Base-by-base conservation (phyloP, 2,888 invertebrate species). In the Sinohyriopsis cumingii region DNA sequence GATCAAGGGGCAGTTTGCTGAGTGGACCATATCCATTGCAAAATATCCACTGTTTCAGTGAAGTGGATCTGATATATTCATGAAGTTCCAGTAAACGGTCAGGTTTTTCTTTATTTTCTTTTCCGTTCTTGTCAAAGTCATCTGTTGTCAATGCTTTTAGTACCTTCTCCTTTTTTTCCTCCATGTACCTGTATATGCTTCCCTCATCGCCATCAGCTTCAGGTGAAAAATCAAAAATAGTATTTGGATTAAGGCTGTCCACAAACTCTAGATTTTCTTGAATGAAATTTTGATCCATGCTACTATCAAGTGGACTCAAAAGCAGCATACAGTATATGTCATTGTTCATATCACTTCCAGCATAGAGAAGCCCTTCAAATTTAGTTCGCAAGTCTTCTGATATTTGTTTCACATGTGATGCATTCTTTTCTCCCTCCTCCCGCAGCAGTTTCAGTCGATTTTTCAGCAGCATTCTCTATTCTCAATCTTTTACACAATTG, bases 21-120 rank as follows among this genome's bases (percentile, higher is more conserved):
- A 77, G 65, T 12, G 59, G 63, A 33, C 69, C 75, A 69, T 83
- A 81, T 6, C 84, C 84, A 78, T 84, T 83, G 59, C 77, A 77
- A 68, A 84, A 83, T n/a, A 83, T 62, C 83, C 84, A 83, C 19
- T 77, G 71, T 15, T 71, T 76, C 15, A 73, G 66, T 12, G 66
- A 54, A 12, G 81, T 78, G n/a, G 61, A 68, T 56, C 65, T 65
- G 1, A 81, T 59, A 67, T 78, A 76, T 54, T 82, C 79, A 15
- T 76, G 69, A 12, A 78, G 59, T 53, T 61, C 65, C 22, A 59
- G 67, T 24, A 62, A 61, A 15, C 57, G 57, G 20, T 73, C 73
- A 3, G 54, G n/a, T 28, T 67, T 67, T 15, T 18, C 33, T 25
- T 59, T 45, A 53, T 70, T 68, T 54, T 69, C 69, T 22, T 73